A percentile compares a stretch with the other conserved stretches of the same genome.
phyloP scores from a whole-genome alignment of 2,888 invertebrate genomes.

The Macrophya alboannulata region DNA sequence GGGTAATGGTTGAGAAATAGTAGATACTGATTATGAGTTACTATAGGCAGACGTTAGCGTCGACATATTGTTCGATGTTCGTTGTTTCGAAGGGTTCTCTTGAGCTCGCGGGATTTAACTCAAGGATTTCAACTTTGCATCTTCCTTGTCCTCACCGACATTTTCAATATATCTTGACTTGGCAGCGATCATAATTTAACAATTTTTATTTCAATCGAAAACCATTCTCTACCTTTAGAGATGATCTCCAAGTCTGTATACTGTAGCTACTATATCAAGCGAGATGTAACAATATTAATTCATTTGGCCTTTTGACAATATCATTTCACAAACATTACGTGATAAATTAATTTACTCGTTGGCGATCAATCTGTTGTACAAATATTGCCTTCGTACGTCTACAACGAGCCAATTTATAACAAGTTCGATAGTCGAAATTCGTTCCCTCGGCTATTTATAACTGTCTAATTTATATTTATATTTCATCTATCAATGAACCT shows the following conservation, averaged over 20 bases:
- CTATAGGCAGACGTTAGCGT: slow-evolving; percentile 8
- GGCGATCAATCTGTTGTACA: background rate
- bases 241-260: background rate
- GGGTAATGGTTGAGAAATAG: slow-evolving; percentile 18
- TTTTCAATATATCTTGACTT: background rate
- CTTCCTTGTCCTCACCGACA: slow-evolving; percentile 25
- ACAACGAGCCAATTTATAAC: background rate
- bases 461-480: background rate
- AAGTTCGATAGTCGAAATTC: background rate
- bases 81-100: slow-evolving; percentile 19
- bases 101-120: background rate
- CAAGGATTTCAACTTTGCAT: slow-evolving; percentile 21
- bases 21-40: background rate
- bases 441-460: background rate
- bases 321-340: background rate
- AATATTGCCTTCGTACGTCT: background rate
- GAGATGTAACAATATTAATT: background rate
- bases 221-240: background rate
- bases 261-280: background rate
- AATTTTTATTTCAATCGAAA: background rate
- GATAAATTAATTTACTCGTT: slow-evolving; percentile 3
- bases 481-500: background rate
- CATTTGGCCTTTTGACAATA: slow-evolving; percentile 6
- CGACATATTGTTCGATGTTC: slow-evolving; percentile 23
- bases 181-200: slow-evolving; percentile 13